A percentile compares a stretch with the other conserved stretches of the same genome.
Evolutionary conservation across 1,140 invertebrate genomes (phyloP).

Genomic region (Cotesia glomerata): DNA sequence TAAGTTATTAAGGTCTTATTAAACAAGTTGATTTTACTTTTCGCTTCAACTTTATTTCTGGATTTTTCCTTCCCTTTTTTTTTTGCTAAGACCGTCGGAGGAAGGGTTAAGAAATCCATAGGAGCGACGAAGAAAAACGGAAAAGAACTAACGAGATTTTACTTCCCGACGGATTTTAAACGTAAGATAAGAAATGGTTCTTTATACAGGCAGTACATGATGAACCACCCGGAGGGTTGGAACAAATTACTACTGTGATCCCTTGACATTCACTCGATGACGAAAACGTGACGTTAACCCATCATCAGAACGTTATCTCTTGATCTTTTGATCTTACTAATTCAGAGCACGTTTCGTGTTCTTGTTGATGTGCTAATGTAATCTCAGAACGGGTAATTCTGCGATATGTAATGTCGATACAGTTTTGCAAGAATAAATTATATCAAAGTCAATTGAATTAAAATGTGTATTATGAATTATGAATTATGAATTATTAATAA

Average conservation of each 20-base stretch:
- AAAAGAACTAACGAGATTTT: conserved; percentile 32
- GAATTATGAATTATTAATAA: too few species aligned
- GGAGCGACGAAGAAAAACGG: not conserved
- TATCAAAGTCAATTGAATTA: conserved; percentile 12
- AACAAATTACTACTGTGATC: conserved; percentile 23
- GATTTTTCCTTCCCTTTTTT: conserved; percentile 11
- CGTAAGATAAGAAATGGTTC: conserved; percentile 3
- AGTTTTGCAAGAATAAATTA: not conserved
- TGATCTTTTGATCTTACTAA: not conserved
- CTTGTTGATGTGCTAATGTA: not conserved
- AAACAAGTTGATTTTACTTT: conserved; percentile 45
- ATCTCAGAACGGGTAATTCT: not conserved
- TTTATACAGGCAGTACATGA: too few species aligned
- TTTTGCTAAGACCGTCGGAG: conserved; percentile 11
- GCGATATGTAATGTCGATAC: not conserved
- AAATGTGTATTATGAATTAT: not conserved
- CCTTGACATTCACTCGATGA: conserved; percentile 27
- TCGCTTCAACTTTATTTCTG: conserved; percentile 11
- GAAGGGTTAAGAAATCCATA: not conserved
- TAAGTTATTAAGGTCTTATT: conserved; percentile 55
- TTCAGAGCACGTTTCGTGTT: not conserved
- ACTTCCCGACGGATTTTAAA: conserved; percentile 28
- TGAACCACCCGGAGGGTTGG: conserved; percentile 5
- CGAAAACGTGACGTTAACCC: conserved; percentile 22
- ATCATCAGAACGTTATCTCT: conserved; percentile 26